These are phyloP conservation scores for Acleris laterana DNA, from an alignment of 2,888 invertebrate species.

Conservation along the genomic window DNA sequence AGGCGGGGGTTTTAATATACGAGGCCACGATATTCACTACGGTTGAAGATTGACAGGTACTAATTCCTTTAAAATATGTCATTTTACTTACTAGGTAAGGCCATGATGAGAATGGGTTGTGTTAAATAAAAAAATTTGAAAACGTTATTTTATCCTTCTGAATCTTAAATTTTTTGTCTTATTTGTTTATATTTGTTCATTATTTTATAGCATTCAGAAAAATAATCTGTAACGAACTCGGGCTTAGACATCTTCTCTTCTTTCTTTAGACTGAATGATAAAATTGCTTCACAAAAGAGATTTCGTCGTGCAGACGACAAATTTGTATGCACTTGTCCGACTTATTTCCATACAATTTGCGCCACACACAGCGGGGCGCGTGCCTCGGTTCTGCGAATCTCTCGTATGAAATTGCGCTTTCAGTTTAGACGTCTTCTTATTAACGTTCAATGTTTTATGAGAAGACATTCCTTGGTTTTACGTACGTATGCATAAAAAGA, in stretches of 20 bases:
- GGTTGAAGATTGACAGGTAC: too few relatives aligned
- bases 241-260: background rate
- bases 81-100: too few relatives aligned
- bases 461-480: conserved; percentile 43
- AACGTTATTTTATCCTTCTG: too few relatives aligned
- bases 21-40: too few relatives aligned
- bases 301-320: conserved; percentile 42
- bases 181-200: too few relatives aligned
- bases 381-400: conserved; percentile 55
- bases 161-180: too few relatives aligned
- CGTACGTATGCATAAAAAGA: background rate
- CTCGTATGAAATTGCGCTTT: conserved; percentile 47
- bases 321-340: conserved; percentile 55
- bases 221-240: background rate
- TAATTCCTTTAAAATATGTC: too few relatives aligned
- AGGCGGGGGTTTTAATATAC: too few relatives aligned
- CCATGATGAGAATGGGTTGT: too few relatives aligned
- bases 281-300: background rate
- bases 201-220: too few relatives aligned
- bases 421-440: conserved; percentile 43
- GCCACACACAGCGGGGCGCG: conserved; percentile 68
- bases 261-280: background rate
- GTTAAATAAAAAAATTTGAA: too few relatives aligned
- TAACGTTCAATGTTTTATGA: conserved; percentile 40
- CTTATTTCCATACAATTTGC: conserved; percentile 77